phyloP scores from a whole-genome alignment of 2,888 invertebrate genomes.

The Agapetus fuscipes region DNA sequence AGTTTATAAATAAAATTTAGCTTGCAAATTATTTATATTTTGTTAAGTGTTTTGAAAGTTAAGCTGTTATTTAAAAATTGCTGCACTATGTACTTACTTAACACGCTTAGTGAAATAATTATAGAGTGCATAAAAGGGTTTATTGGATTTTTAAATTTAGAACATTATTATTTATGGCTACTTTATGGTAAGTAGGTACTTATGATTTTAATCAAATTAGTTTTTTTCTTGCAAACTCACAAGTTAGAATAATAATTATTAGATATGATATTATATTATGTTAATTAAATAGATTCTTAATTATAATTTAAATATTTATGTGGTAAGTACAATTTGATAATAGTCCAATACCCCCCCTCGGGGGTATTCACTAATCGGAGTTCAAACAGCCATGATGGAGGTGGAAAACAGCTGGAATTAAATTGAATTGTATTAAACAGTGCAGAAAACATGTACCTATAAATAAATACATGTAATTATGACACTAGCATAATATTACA shows the following conservation, averaged over 20 bases:
- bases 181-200: too few relatives aligned
- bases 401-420: slow-evolving; percentile 32
- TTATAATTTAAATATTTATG: not conserved
- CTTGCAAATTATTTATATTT: not conserved
- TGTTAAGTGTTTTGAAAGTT: not conserved
- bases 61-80: not conserved
- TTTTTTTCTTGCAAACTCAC: slow-evolving; percentile 9
- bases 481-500: too few relatives aligned
- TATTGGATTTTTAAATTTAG: too few relatives aligned
- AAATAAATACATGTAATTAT: too few relatives aligned
- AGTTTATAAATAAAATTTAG: not conserved
- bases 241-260: not conserved
- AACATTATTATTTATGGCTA: too few relatives aligned
- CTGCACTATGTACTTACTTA: not conserved
- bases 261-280: not conserved
- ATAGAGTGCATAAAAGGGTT: too few relatives aligned
- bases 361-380: slow-evolving; percentile 28
- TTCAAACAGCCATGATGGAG: slow-evolving; percentile 35
- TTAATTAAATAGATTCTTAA: not conserved
- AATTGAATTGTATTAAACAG: slow-evolving; percentile 13
- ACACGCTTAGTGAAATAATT: too few relatives aligned
- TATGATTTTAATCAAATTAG: not conserved
- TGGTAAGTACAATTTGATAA: not conserved
- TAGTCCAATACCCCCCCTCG: slow-evolving; percentile 30
- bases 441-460: not conserved